Percentiles rank a stretch among this genome's conserved stretches.
These are phyloP conservation scores for Macaca mulatta DNA, from an alignment of 2,113 vertebrate species.

Conservation along the genomic window DNA sequence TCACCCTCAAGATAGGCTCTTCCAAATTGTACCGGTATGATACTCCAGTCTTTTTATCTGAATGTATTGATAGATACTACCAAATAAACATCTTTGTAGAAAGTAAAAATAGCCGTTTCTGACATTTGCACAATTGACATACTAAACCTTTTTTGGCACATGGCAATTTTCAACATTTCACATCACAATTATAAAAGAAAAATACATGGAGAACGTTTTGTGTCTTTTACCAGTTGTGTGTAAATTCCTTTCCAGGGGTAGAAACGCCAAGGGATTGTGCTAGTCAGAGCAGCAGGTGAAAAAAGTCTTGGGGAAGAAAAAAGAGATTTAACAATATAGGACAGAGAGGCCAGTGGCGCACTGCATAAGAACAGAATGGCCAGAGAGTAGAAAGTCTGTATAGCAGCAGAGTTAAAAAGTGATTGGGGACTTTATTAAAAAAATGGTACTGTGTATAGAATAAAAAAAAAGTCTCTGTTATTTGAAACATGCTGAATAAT, in stretches of 20 bases:
- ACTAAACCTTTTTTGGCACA: neutral
- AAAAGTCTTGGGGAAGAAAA: neutral
- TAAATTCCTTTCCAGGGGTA: neutral
- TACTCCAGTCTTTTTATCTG: neutral
- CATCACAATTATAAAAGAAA: neutral
- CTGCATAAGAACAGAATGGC: neutral
- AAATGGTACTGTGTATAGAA: neutral
- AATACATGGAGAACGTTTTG: neutral
- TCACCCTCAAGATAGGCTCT: neutral
- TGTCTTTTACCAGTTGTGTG: neutral
- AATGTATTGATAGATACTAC: neutral
- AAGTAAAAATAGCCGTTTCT: neutral
- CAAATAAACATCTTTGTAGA: neutral
- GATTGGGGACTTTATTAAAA: neutral
- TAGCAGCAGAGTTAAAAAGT: neutral
- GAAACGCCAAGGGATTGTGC: neutral
- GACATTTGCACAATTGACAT: neutral
- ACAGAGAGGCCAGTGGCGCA: neutral
- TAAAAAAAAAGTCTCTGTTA: neutral
- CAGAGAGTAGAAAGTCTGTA: neutral
- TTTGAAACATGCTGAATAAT: neutral
- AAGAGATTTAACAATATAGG: neutral
- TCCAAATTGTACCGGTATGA: neutral
- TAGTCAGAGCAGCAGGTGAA: neutral
- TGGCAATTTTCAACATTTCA: neutral